Conservation (phyloP, 2,888 invertebrate species). For the Lycophotia porphyrea region DNA sequence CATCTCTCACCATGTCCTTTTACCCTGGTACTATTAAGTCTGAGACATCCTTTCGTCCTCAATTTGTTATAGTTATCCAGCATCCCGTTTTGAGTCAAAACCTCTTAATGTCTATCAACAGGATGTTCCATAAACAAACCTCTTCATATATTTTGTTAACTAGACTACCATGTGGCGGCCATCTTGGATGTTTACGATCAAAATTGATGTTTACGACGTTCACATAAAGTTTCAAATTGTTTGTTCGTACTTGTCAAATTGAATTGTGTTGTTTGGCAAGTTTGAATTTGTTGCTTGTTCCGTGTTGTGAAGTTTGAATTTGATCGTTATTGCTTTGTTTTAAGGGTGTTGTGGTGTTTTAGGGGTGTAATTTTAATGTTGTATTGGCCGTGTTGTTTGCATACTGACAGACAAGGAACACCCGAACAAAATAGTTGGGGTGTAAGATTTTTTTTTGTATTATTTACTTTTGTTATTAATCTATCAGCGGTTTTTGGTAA, state of each 20-base stretch:
- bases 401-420: slow-evolving; percentile 84
- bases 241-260: slow-evolving; percentile 67
- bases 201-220: slow-evolving; percentile 63
- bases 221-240: slow-evolving; percentile 73
- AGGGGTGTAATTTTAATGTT: slow-evolving; percentile 59
- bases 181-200: slow-evolving; percentile 67
- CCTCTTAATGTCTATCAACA: slow-evolving; percentile 84
- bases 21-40: slow-evolving; percentile 42
- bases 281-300: slow-evolving; percentile 64
- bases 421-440: slow-evolving; percentile 78
- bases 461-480: slow-evolving; percentile 75
- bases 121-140: slow-evolving; percentile 81
- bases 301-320: slow-evolving; percentile 64
- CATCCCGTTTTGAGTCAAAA: slow-evolving; percentile 69
- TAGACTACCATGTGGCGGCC: slow-evolving; percentile 79
- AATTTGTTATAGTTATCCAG: slow-evolving; percentile 63
- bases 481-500: slow-evolving; percentile 67
- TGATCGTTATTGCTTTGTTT: slow-evolving; percentile 57
- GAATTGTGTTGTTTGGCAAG: slow-evolving; percentile 68
- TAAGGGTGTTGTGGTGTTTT: slow-evolving; percentile 61
- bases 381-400: slow-evolving; percentile 75
- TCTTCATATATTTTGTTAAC: slow-evolving; percentile 86
- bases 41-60: slow-evolving; percentile 45
- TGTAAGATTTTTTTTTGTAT: slow-evolving; percentile 71
- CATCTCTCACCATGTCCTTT: slow-evolving; percentile 45